Evolutionary conservation across 2,888 invertebrate species (phyloP), one percentile per base, ranked within the genome.

Genomic region (Microplitis manilae): DNA sequence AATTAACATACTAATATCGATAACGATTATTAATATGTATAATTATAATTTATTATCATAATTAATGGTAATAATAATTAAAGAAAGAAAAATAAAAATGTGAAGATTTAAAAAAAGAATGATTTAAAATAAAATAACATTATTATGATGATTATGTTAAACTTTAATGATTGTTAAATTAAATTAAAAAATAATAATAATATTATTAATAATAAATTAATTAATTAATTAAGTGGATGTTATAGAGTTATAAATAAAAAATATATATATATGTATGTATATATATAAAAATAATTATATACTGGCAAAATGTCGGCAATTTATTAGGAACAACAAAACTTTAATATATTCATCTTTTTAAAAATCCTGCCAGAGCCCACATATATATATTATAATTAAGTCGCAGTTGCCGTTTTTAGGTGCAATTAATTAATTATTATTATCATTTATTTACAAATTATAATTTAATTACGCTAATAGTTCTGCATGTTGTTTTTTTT

Each of bases 351-450:
- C 77, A 79, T 82, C 78, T 76, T 59, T 81, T 81, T 81, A 68
- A 78, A 78, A 81, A 79, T 30, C 76, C 79, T 80, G 79, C 79
- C 77, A 80, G 81, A 84, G 83, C 82, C 60, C 80, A 83, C 81
- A 84, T 84, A 82, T 81, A 84, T 84, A 82, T 81, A 85, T 50
- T 50, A 50, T 50, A 13, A 85, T 87, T 88, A 89, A 89, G 89
- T 89, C 89, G 85, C 88, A 85, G 86, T 87, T 87, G 89, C 89
- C 88, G 85, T 50, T 79, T 70, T 77, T 75, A 84, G 86, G 86
- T 85, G 86, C 87, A 87, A 87, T 87, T 88, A 85, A 87, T 87
- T 88, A 86, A 89, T 89, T 82, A 87, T 87, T 85, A 86, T 83
- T 87, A 87, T 82, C 88, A 73, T 77, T 73, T 62, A 40, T 64